Base-by-base conservation (phyloP, 2,797 vertebrate species). In the Acanthis flammea region DNA sequence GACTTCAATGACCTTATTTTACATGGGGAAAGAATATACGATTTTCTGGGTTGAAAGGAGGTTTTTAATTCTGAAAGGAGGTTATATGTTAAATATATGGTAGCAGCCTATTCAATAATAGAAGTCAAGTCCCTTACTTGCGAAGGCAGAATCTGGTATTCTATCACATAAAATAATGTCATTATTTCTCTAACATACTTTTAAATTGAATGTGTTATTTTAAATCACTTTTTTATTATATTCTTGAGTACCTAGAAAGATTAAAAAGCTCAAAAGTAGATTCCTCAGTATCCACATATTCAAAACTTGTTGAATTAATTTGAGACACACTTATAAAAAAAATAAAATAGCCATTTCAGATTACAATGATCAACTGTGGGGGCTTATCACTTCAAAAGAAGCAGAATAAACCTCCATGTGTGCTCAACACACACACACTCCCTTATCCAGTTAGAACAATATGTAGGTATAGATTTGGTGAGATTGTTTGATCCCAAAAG, bases 401-500 rank as follows among this genome's bases (percentile, higher is more conserved):
- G 39, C 18, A 74, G 77, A 84, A 80, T 7, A 88, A 86, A 76
- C 25, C 21, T 81, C 31, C 62, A 27, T 65, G 70, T 42, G 15
- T 83, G 21, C 28, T 80, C 50, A 82, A 72, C 28, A 60, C 47
- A 75, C 19, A 30, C 39, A 39, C 44, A 25, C 15, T 27, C 14
- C 22, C 35, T 82, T 72, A 85, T 31, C 54, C 63, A 71, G 45
- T 79, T 91, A 83, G 54, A 86, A 91, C 66, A 67, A 37, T 76
- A 60, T 77, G 55, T 72, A 84, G 63, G 91, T 86, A 82, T 75
- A 91, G 48, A 86, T 96, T 80, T 73, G 58, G 70, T 48, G 67
- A 47, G 55, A 70, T 39, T 86, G 75, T 95, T 96, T 96, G 92
- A 97, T 95, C 78, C 85, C 74, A 88, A 77, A 95, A 95, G 83